phyloP scores from a whole-genome alignment of 2,113 vertebrate species.

The Microtus montanus region DNA sequence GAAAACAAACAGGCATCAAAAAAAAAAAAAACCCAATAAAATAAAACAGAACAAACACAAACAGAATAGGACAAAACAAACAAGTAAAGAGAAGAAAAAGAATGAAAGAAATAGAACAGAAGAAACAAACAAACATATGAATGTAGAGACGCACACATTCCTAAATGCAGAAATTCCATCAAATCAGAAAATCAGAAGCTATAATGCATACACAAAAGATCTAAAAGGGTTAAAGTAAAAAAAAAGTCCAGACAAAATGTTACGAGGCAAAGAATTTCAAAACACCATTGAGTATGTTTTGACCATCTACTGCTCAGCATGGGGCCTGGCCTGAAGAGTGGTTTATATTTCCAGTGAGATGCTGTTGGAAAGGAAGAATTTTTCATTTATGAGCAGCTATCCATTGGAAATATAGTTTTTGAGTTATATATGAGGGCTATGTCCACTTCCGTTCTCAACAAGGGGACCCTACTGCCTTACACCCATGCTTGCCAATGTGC shows the following conservation, averaged over 20 bases:
- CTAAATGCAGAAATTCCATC: background rate
- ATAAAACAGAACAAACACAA: background rate
- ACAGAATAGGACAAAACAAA: background rate
- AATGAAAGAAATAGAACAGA: background rate
- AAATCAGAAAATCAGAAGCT: background rate
- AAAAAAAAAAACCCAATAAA: background rate
- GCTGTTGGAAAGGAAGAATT: background rate
- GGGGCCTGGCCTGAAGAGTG: too few relatives aligned
- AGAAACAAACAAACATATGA: background rate
- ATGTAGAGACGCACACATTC: background rate
- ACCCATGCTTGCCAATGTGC: accelerated
- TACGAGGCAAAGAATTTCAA: background rate
- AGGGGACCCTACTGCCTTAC: background rate
- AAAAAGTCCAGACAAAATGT: background rate
- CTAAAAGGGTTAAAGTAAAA: background rate
- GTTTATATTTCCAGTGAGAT: background rate
- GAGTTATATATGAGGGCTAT: background rate
- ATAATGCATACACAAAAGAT: background rate
- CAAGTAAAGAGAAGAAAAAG: background rate
- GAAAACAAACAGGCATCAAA: background rate
- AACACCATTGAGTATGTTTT: background rate
- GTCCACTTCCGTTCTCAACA: background rate
- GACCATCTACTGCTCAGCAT: background rate
- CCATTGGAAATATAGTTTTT: background rate
- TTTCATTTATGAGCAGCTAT: background rate